Evolutionary conservation across 2,797 vertebrate genomes (phyloP), one percentile per base, ranked within the genome.

Genomic region (Manis javanica): DNA sequence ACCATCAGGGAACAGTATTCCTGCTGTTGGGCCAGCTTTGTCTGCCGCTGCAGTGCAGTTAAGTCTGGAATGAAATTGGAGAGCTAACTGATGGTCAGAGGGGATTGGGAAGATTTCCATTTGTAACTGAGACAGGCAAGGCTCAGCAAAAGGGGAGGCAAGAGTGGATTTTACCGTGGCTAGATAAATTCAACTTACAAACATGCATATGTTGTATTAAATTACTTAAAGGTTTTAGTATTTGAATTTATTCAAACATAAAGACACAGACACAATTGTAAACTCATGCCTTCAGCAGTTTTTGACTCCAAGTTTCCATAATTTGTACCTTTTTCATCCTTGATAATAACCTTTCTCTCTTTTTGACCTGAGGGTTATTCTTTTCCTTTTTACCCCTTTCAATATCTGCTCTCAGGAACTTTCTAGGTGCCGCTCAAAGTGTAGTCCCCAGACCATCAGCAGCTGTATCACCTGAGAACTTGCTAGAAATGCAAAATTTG

Each of bases 61-160:
- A 95, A 95, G 91, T 97, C 74, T 29, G 49, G 96, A 96, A 95
- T 81, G 93, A 97, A 96, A 97, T 82, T 95, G 97, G 91, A 97
- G 94, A 91, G 91, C 86, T 94, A 96, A 97, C 96, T 94, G 97
- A 97, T 79, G 69, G 94, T 96, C 96, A 90, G 95, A 92, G 86
- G 96, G 89, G 95, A 96, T 49, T 2, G 1, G 93, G 94, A 93
- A 81, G 96, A 78, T 46, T 81, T 90, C 93, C 77, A 88, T 97
- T 95, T 96, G 79, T 96, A 96, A 96, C 74, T 0, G 79, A 95
- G 90, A 90, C 78, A 86, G 96, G 85, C 34, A 55, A 90, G 39
- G 90, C 83, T 95, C 78, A 89, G 90, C 39, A 84, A 90, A 92
- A 90, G 34, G 55, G 21, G 46, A 79, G 57, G 69, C 71, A 37